phyloP scores from a whole-genome alignment of 35 echinoderm and acorn worm genomes.

The Anneissia japonica region DNA sequence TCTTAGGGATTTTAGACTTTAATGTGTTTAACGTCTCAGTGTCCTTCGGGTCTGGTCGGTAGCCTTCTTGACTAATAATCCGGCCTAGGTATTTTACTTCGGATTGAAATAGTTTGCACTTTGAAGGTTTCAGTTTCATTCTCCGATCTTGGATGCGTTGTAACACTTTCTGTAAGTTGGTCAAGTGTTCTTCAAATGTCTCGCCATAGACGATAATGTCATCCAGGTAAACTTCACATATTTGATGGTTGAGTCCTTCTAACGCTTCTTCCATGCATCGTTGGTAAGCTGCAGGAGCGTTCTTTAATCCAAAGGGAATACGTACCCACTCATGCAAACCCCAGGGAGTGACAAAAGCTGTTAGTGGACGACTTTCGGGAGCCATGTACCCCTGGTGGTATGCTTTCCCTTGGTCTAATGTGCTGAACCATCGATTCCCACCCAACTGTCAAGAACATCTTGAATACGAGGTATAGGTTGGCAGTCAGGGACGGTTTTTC shows the following conservation, averaged over 20 bases:
- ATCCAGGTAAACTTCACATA: conserved; percentile 19
- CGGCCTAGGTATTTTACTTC: conserved; percentile 40
- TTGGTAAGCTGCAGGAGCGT: not conserved
- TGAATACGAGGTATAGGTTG: conserved; percentile 39
- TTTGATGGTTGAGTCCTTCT: not conserved
- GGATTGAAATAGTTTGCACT: conserved; percentile 17
- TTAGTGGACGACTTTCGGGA: conserved; percentile 16
- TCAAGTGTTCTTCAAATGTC: conserved; percentile 16
- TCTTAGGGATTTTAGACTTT: conserved; percentile 12
- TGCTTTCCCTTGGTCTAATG: conserved; percentile 39
- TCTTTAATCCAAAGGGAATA: conserved; percentile 35
- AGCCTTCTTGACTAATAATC: conserved; percentile 18
- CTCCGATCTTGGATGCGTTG: not conserved
- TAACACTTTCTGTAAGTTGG: not conserved
- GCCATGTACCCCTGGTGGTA: conserved; percentile 41
- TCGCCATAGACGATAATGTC: conserved; percentile 41
- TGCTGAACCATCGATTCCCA: conserved; percentile 28
- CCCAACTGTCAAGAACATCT: conserved; percentile 16
- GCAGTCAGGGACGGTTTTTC: conserved; percentile 17
- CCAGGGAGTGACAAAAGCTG: conserved; percentile 24
- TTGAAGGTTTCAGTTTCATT: conserved; percentile 14
- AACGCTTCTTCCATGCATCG: not conserved
- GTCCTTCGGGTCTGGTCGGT: conserved; percentile 14
- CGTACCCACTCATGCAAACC: conserved; percentile 19
- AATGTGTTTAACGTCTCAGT: conserved; percentile 16